Evolutionary conservation across 2,888 invertebrate genomes (phyloP), one percentile per base, ranked within the genome.

Genomic region (Trisateles emortualis): DNA sequence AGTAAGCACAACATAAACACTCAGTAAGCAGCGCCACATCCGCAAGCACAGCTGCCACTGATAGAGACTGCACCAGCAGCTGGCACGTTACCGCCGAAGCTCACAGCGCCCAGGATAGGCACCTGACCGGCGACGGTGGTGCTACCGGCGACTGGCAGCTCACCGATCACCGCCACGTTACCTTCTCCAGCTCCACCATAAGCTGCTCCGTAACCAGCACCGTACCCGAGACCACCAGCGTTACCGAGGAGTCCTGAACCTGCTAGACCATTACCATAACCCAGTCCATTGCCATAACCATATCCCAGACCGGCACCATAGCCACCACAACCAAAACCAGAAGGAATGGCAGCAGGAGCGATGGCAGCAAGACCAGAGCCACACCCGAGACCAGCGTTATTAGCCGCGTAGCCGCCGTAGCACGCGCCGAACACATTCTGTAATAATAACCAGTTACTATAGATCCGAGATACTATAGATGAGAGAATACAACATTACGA

Each of bases 51-150:
- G 26, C 8, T 26, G 26, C 26, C 26, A 8, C 3, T 8, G 26
- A 26, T 26, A 8, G 26, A 26, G 6, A 26, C 26, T 1, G 26
- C 26, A 6, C 26, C 26, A 26, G 26, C 26, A 8, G 26, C 26
- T 8, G 26, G 26, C 26, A 26, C 26, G 6, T 3, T 8, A 6
- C 26, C 26, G 6, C 8, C 26, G 26, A 26, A 26, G 26, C 3
- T 3, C 26, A 26, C 26, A 26, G 26, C 26, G 17, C 66, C 66
- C 46, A 54, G 67, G 51, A 79, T 76, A 3, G 80, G 78, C 10
- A 80, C 74, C 41, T 70, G 69, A 30, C 79, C 78, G n/a, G 65
- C 59, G 16, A 78, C 62, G n/a, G 68, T 55, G 2, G 78, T 78
- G 10, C 52, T 63, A 14, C 81, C 81, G 41, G 58, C 60, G 13